A percentile compares a stretch with the other conserved stretches of the same genome.
Conservation (phyloP, 1,140 invertebrate species). For the Sarcophaga bullata region DNA sequence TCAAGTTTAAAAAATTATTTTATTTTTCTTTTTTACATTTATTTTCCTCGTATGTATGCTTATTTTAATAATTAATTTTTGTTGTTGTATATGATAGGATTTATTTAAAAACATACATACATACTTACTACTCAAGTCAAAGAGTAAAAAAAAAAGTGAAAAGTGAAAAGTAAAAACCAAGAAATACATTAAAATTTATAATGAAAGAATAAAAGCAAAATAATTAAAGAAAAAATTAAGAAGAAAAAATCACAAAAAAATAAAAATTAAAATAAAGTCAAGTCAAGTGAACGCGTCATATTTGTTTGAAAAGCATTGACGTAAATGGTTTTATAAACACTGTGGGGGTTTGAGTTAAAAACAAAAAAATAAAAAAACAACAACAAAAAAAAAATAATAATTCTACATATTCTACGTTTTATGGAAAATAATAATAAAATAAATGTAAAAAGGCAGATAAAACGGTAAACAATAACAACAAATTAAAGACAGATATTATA, state of each 20-base stretch:
- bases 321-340: not conserved
- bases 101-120: too few species aligned
- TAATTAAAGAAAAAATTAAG: not conserved
- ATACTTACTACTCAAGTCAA: too few species aligned
- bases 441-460: constrained; percentile 6
- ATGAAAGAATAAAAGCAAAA: not conserved
- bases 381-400: too few species aligned
- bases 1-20: too few species aligned
- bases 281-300: constrained; percentile 12
- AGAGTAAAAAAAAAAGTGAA: too few species aligned
- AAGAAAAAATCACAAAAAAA: not conserved
- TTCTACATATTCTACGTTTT: not conserved
- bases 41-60: too few species aligned
- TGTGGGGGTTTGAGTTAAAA: constrained; percentile 9
- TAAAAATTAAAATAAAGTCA: not conserved
- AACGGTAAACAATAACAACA: not conserved
- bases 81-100: too few species aligned
- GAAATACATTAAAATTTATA: not conserved
- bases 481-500: too few species aligned
- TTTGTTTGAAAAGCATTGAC: constrained; percentile 21
- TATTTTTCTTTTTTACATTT: too few species aligned
- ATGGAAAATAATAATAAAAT: not conserved
- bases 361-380: not conserved
- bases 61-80: too few species aligned
- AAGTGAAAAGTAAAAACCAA: too few species aligned